phyloP scores from a whole-genome alignment of 2,888 invertebrate species.

The Microctonus brassicae region DNA sequence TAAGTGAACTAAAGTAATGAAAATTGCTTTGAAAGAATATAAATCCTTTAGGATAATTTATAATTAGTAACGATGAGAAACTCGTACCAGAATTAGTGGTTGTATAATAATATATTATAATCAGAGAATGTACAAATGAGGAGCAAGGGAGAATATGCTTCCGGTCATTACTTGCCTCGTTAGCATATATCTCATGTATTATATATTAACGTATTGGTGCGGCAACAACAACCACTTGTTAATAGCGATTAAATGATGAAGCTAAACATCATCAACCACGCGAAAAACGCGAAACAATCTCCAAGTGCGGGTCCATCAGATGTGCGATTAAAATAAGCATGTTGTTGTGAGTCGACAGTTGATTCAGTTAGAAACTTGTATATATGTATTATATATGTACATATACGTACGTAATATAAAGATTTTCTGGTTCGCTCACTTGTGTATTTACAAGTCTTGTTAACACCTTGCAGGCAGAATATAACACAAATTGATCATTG shows the following conservation, averaged over 20 bases:
- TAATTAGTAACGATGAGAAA: too few species aligned
- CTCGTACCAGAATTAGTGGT: too few species aligned
- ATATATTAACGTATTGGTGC: constrained; percentile 47
- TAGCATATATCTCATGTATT: constrained; percentile 60
- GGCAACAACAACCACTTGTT: constrained; percentile 65
- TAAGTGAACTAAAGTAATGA: too few species aligned
- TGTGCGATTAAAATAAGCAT: constrained; percentile 60
- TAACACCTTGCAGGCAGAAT: constrained; percentile 59
- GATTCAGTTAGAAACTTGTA: neutral
- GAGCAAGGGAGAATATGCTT: constrained; percentile 49
- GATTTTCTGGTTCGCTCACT: constrained; percentile 35
- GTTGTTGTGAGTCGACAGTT: constrained; percentile 9
- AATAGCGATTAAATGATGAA: constrained; percentile 64
- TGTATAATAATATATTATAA: too few species aligned
- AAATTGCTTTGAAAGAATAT: too few species aligned
- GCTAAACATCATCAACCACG: constrained; percentile 61
- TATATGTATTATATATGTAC: constrained; percentile 2
- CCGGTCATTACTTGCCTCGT: constrained; percentile 54
- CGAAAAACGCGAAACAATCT: constrained; percentile 63
- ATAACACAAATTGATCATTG: constrained; percentile 37
- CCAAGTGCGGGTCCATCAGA: constrained; percentile 49
- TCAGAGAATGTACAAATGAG: neutral
- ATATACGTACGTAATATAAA: constrained; percentile 31
- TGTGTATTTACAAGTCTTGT: constrained; percentile 61
- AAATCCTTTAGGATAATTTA: too few species aligned